A percentile compares a stretch with the other conserved stretches of the same genome.
Evolutionary conservation across 92 coral and sea anemone genomes (phyloP).

Genomic region (Zoanthus gigantus): DNA sequence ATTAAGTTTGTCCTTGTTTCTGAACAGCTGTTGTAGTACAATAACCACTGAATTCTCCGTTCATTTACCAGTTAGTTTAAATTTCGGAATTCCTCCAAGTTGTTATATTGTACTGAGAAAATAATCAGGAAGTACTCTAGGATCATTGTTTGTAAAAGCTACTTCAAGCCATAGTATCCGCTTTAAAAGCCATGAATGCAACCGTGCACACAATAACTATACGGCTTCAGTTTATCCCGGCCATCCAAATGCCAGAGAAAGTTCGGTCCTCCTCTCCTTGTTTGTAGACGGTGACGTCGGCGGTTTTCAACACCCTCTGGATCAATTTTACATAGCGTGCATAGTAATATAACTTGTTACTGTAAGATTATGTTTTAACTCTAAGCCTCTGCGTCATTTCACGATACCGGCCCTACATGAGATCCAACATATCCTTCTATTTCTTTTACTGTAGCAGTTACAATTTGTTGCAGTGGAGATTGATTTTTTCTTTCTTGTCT

Average conservation of each 20-base stretch:
- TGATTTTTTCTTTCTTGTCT: constrained; percentile 30
- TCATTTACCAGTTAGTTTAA: constrained; percentile 45
- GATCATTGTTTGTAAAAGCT: neutral
- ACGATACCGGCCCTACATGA: constrained; percentile 23
- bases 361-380: too few species aligned
- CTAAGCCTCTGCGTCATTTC: too few species aligned
- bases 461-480: constrained; percentile 39
- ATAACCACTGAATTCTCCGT: constrained; percentile 54
- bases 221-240: constrained; percentile 50
- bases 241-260: constrained; percentile 63
- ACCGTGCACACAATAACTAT: constrained; percentile 6
- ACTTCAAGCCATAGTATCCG: constrained; percentile 35
- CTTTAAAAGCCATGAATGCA: neutral
- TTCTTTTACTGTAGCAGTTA: constrained; percentile 54
- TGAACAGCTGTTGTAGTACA: constrained; percentile 51
- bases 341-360: constrained; percentile 44
- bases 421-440: constrained; percentile 54
- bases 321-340: constrained; percentile 54
- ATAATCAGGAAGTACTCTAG: neutral
- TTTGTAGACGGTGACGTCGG: constrained; percentile 32
- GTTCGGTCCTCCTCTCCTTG: constrained; percentile 49
- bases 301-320: constrained; percentile 57
- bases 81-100: constrained; percentile 43
- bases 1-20: constrained; percentile 49
- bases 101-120: neutral